These are phyloP conservation scores for Oncorhynchus nerka DNA, from an alignment of 2,113 vertebrate genomes.

Conservation along the genomic window DNA sequence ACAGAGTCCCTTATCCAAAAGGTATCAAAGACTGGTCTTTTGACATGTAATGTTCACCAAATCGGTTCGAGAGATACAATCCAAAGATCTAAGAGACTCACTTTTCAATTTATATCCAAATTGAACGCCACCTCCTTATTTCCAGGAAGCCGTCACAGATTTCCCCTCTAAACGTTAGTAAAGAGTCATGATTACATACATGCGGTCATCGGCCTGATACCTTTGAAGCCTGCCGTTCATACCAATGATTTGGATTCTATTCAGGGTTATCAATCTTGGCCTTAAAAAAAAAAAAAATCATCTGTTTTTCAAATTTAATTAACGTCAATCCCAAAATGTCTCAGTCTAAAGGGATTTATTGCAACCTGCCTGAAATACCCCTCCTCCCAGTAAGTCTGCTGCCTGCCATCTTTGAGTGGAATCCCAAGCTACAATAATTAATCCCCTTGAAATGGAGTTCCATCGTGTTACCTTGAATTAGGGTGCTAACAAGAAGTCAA, in stretches of 20 bases:
- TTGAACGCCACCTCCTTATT: conserved; percentile 27
- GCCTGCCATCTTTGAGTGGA: conserved; percentile 28
- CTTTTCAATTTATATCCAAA: too few relatives aligned
- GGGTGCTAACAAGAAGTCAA: conserved; percentile 58
- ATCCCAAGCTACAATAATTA: conserved; percentile 66
- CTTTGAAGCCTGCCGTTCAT: conserved; percentile 29
- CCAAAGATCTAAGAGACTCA: too few relatives aligned
- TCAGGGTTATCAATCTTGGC: conserved; percentile 36
- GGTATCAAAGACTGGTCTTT: conserved; percentile 12
- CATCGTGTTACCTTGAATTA: conserved; percentile 41
- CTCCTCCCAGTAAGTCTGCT: conserved; percentile 38
- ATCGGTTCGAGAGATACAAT: conserved; percentile 13
- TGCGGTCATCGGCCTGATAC: conserved; percentile 42
- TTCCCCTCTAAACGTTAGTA: conserved; percentile 37
- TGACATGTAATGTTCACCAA: conserved; percentile 30
- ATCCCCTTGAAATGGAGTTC: conserved; percentile 59
- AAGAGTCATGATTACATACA: conserved; percentile 33
- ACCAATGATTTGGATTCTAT: conserved; percentile 57
- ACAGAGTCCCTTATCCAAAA: not conserved
- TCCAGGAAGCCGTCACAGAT: conserved; percentile 21
- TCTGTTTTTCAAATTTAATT: conserved; percentile 65
- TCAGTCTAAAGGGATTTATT: conserved; percentile 60
- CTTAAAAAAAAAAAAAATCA: conserved; percentile 8
- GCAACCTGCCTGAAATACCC: conserved; percentile 52
- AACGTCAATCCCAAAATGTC: conserved; percentile 45